These are phyloP conservation scores for Corythoichthys intestinalis DNA, from an alignment of 2,113 vertebrate species.

Conservation along the genomic window DNA sequence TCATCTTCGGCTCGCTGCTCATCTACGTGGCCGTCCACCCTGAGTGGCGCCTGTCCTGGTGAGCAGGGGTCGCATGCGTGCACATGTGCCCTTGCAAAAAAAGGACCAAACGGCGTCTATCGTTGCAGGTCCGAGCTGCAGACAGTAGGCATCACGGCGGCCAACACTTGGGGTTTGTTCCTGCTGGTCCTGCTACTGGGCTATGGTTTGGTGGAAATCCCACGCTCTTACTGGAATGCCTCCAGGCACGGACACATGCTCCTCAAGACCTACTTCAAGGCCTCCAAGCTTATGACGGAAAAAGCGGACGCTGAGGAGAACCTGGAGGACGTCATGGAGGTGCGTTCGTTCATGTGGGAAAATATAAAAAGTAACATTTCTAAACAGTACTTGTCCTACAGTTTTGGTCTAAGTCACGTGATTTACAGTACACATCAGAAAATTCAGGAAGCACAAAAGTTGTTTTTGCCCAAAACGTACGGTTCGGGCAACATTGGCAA, in stretches of 20 bases:
- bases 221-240: constrained; percentile 91
- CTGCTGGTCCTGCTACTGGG: constrained; percentile 91
- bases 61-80: constrained; percentile 2
- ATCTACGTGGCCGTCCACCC: constrained; percentile 96
- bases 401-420: too few species aligned
- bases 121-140: constrained; percentile 86
- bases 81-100: too few species aligned
- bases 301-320: constrained; percentile 95
- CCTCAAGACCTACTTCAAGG: constrained; percentile 96
- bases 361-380: too few species aligned
- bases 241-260: constrained; percentile 88
- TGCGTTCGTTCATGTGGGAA: constrained; percentile 19
- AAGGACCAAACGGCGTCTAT: too few species aligned
- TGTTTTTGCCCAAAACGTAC: too few species aligned
- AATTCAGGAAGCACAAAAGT: too few species aligned
- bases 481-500: too few species aligned
- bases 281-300: constrained; percentile 94
- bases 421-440: too few species aligned
- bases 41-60: constrained; percentile 86
- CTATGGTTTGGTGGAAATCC: constrained; percentile 94
- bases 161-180: constrained; percentile 97
- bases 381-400: too few species aligned
- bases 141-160: constrained; percentile 94
- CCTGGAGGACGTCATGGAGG: constrained; percentile 97
- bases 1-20: constrained; percentile 95